Percentiles rank a stretch among this genome's conserved stretches.
Evolutionary conservation across 2,888 invertebrate species (phyloP).

Genomic region (Leptinotarsa rubiginosa): DNA sequence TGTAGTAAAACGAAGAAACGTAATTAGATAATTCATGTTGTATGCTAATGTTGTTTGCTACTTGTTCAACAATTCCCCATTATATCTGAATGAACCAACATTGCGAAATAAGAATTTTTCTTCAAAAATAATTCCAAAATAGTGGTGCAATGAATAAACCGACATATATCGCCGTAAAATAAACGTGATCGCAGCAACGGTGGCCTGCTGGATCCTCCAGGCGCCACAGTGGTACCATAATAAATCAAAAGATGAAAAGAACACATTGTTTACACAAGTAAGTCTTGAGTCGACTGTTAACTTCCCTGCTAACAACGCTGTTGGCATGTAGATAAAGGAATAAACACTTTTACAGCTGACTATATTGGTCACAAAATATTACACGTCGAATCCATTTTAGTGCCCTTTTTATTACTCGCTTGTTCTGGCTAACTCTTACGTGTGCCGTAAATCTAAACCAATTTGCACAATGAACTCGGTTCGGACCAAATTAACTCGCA

Average conservation of each 20-base stretch:
- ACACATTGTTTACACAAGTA: slow-evolving; percentile 55
- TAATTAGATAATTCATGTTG: too few relatives aligned
- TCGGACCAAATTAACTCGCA: slow-evolving; percentile 2
- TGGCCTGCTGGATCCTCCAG: slow-evolving; percentile 39
- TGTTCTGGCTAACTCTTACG: slow-evolving; percentile 18
- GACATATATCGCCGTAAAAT: neutral
- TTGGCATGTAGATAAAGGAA: slow-evolving; percentile 62
- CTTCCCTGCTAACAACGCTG: slow-evolving; percentile 59
- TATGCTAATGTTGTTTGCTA: too few relatives aligned
- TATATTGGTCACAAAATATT: slow-evolving; percentile 62
- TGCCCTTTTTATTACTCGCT: slow-evolving; percentile 50
- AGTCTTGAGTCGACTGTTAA: slow-evolving; percentile 54
- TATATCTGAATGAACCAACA: too few relatives aligned
- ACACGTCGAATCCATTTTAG: slow-evolving; percentile 59
- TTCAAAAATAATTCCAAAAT: too few relatives aligned
- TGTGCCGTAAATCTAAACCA: slow-evolving; percentile 29
- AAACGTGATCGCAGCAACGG: neutral
- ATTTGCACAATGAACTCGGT: slow-evolving; percentile 31
- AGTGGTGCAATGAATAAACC: neutral
- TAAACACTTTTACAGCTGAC: slow-evolving; percentile 56
- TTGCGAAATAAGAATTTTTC: too few relatives aligned
- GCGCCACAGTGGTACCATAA: slow-evolving; percentile 52
- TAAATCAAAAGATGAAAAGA: slow-evolving; percentile 56
- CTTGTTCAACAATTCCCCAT: too few relatives aligned
- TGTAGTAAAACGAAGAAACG: too few relatives aligned